These are phyloP conservation scores for Mamestra brassicae DNA, from an alignment of 2,888 invertebrate genomes.

Conservation along the genomic window DNA sequence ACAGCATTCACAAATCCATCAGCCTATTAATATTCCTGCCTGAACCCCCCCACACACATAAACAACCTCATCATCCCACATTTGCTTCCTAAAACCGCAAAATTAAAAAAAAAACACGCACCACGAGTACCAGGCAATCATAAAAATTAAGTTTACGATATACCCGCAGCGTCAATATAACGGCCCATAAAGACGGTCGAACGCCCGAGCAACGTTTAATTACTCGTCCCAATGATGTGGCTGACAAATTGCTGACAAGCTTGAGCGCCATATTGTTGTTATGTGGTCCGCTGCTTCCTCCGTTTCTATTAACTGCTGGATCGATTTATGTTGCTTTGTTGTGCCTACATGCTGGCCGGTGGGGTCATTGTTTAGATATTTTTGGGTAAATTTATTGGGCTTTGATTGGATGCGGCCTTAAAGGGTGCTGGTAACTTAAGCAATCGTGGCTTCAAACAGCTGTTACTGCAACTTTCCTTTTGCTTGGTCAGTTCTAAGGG, in stretches of 20 bases:
- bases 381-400: conserved; percentile 35
- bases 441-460: neutral
- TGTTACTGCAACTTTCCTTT: no score
- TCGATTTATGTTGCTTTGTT: conserved; percentile 60
- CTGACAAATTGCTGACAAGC: conserved; percentile 80
- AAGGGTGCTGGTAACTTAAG: neutral
- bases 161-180: conserved; percentile 61
- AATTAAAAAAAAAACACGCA: conserved; percentile 25
- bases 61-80: neutral
- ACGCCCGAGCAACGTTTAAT: conserved; percentile 75
- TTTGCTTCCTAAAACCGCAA: conserved; percentile 10
- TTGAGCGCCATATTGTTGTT: conserved; percentile 58
- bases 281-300: conserved; percentile 51
- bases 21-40: neutral
- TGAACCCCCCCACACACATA: neutral
- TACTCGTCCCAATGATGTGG: conserved; percentile 76
- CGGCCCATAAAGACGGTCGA: conserved; percentile 65
- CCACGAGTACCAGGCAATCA: conserved; percentile 43
- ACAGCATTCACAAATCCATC: neutral
- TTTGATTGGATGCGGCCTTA: neutral
- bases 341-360: conserved; percentile 7
- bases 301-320: conserved; percentile 56
- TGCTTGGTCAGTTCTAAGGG: no score
- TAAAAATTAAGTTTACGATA: conserved; percentile 70
- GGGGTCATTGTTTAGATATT: conserved; percentile 25